Conservation (phyloP, 1,140 invertebrate genomes). For the Nasonia longicornis region DNA sequence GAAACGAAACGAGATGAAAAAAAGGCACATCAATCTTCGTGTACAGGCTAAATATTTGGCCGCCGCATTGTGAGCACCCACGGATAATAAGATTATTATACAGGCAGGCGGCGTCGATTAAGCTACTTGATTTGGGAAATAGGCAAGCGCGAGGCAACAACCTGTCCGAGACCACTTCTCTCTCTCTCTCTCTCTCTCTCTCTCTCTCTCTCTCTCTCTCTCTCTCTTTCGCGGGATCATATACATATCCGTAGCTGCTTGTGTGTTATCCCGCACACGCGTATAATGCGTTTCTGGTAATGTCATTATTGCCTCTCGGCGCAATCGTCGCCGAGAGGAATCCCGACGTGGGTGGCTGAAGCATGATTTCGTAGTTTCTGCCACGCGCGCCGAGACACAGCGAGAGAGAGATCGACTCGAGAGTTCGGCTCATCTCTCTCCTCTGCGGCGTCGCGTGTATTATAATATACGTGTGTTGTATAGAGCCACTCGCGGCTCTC, state of each 20-base stretch:
- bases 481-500: not conserved
- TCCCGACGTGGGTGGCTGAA: conserved; percentile 41
- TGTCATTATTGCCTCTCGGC: conserved; percentile 30
- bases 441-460: not conserved
- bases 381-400: not conserved
- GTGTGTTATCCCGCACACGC: not conserved
- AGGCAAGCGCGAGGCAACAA: not conserved
- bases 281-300: conserved; percentile 15
- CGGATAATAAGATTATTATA: not conserved
- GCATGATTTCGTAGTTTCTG: conserved; percentile 45
- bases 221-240: no score
- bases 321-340: not conserved
- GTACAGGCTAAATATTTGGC: not conserved
- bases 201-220: not conserved
- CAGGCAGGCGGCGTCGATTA: not conserved
- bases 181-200: not conserved
- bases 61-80: not conserved
- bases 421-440: conserved; percentile 18
- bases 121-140: conserved; percentile 25
- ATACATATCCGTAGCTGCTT: no score
- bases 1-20: no score
- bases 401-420: not conserved
- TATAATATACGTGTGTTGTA: not conserved
- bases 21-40: no score
- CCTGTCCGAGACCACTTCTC: not conserved